phyloP scores from a whole-genome alignment of 1,140 invertebrate species.

The Atta colombica region DNA sequence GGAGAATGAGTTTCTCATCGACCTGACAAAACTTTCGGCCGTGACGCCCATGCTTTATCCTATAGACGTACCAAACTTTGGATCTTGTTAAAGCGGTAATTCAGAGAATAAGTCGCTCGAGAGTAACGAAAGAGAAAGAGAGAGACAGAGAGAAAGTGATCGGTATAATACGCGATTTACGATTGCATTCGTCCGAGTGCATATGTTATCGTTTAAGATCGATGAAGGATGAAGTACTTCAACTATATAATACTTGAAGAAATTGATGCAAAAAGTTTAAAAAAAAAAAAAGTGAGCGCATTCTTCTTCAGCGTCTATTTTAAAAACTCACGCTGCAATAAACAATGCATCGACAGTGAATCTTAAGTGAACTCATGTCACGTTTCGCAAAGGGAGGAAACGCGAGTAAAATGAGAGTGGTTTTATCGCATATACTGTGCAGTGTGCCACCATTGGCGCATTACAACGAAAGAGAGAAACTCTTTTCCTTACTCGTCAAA shows the following conservation, averaged over 20 bases:
- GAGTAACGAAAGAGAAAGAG: constrained; percentile 24
- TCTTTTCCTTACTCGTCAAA: constrained; percentile 41
- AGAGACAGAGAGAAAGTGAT: background rate
- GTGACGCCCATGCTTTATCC: constrained; percentile 47
- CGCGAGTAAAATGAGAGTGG: background rate
- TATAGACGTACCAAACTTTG: constrained; percentile 34
- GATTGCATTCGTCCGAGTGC: background rate
- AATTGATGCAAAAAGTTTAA: background rate
- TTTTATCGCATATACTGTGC: constrained; percentile 2
- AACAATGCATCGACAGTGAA: constrained; percentile 7
- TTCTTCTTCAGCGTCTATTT: background rate
- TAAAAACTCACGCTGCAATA: background rate
- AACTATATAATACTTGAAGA: background rate
- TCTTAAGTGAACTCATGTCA: constrained; percentile 9
- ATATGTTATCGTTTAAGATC: background rate
- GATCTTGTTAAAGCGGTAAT: constrained; percentile 50
- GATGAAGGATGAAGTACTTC: background rate
- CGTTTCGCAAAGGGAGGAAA: background rate
- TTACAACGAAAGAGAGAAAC: constrained; percentile 21
- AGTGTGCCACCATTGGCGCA: background rate
- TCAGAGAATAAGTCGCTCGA: constrained; percentile 44
- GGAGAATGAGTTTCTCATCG: constrained; percentile 60
- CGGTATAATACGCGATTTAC: constrained; percentile 8
- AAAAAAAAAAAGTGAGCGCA: background rate
- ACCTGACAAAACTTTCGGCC: constrained; percentile 59